Conservation (phyloP, 2,797 vertebrate species). For the Parauchenoglanis ngamensis region DNA sequence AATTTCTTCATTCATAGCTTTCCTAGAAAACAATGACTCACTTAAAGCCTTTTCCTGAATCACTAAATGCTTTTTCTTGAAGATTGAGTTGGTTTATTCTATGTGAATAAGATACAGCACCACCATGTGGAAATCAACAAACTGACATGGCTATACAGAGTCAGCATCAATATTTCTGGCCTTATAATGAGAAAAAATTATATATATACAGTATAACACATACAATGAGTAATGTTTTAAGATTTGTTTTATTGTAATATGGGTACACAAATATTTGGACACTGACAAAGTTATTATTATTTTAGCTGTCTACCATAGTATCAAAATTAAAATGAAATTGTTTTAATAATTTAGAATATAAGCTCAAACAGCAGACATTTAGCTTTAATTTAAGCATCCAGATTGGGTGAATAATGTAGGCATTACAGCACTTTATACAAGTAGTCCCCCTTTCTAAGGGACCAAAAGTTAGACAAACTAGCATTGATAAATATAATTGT, state of each 20-base stretch:
- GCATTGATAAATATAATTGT: too few species aligned
- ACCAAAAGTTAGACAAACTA: background rate
- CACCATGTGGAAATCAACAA: conserved; percentile 25
- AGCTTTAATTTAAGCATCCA: background rate
- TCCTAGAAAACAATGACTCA: background rate
- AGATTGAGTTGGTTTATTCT: background rate
- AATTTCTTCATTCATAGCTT: background rate
- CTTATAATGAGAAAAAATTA: background rate
- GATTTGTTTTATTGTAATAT: background rate
- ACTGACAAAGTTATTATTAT: background rate
- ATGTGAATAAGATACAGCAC: conserved; percentile 7
- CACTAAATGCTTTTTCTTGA: background rate
- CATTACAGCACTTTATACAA: background rate
- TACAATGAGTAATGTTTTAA: background rate
- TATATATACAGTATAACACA: background rate
- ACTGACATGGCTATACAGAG: background rate
- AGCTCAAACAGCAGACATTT: background rate
- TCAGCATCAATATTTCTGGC: background rate
- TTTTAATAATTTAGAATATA: background rate
- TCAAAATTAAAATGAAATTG: background rate
- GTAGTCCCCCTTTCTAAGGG: background rate
- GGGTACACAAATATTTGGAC: background rate
- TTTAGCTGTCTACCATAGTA: background rate
- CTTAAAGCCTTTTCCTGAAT: background rate
- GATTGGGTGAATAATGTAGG: background rate